These are phyloP conservation scores for Naja naja DNA, from an alignment of 2,113 vertebrate genomes.

Conservation along the genomic window DNA sequence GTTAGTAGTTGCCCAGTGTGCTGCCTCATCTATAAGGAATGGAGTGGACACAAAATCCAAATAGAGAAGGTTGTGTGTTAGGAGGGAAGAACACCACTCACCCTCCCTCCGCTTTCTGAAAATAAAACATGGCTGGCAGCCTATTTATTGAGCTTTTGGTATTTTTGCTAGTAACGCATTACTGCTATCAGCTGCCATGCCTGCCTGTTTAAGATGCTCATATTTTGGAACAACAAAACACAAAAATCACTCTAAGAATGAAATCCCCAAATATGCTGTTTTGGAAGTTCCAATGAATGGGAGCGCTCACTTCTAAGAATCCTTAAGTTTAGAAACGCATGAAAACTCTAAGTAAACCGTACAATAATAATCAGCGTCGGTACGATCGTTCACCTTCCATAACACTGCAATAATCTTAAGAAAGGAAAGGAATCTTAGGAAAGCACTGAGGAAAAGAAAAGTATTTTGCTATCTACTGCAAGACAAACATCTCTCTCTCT, in stretches of 20 bases:
- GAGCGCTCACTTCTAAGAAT: background rate
- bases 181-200: background rate
- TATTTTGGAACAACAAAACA: background rate
- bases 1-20: conserved; percentile 20
- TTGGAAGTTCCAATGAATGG: background rate
- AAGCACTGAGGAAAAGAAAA: background rate
- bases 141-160: background rate
- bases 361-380: background rate
- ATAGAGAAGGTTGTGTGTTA: fast-evolving
- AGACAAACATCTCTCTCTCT: background rate
- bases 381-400: background rate
- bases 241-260: background rate
- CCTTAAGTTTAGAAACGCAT: background rate
- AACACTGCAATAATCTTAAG: background rate
- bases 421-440: background rate
- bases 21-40: conserved; percentile 34
- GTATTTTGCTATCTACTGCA: background rate
- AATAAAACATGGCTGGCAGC: background rate
- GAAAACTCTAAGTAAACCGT: background rate
- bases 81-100: background rate
- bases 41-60: background rate
- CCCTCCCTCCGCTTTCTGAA: background rate
- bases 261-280: background rate
- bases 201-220: conserved; percentile 13
- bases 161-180: conserved; percentile 37